Conservation (phyloP, 92 coral and sea anemone genomes). For the Phenganax subtilis region DNA sequence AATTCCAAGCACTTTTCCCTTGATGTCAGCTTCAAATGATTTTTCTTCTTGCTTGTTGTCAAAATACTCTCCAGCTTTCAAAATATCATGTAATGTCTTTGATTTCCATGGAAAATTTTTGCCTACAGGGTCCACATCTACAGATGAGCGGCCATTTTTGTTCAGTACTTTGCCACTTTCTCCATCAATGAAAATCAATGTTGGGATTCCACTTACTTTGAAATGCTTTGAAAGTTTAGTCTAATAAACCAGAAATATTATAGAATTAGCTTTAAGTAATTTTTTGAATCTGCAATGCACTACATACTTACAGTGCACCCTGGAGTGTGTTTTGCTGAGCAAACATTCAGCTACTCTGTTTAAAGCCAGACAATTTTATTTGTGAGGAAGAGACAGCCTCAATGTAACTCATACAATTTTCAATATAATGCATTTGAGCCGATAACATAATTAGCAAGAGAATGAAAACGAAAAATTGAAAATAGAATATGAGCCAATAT, state of each 20-base stretch:
- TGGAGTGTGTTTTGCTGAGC: too few species aligned
- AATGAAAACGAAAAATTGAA: too few species aligned
- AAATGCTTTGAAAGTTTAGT: slow-evolving; percentile 66
- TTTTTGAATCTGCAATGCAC: too few species aligned
- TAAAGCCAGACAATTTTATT: too few species aligned
- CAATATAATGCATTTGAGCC: too few species aligned
- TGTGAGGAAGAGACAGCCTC: too few species aligned
- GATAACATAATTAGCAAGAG: too few species aligned
- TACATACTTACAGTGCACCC: too few species aligned
- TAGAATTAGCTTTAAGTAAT: not conserved
- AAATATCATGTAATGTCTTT: slow-evolving; percentile 54
- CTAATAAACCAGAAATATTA: slow-evolving; percentile 41
- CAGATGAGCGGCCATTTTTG: slow-evolving; percentile 62
- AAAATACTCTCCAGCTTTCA: slow-evolving; percentile 51
- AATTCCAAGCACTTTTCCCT: slow-evolving; percentile 72
- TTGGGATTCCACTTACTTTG: slow-evolving; percentile 91
- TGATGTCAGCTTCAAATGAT: slow-evolving; percentile 57
- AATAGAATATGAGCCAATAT: too few species aligned
- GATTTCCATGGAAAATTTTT: slow-evolving; percentile 83
- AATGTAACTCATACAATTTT: too few species aligned
- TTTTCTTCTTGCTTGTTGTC: slow-evolving; percentile 50
- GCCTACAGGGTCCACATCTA: slow-evolving; percentile 65
- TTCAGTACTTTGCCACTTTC: slow-evolving; percentile 70
- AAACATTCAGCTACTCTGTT: too few species aligned
- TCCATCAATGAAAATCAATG: slow-evolving; percentile 82